Evolutionary conservation across 2,797 vertebrate species (phyloP).

Genomic region (Natrix natrix): DNA sequence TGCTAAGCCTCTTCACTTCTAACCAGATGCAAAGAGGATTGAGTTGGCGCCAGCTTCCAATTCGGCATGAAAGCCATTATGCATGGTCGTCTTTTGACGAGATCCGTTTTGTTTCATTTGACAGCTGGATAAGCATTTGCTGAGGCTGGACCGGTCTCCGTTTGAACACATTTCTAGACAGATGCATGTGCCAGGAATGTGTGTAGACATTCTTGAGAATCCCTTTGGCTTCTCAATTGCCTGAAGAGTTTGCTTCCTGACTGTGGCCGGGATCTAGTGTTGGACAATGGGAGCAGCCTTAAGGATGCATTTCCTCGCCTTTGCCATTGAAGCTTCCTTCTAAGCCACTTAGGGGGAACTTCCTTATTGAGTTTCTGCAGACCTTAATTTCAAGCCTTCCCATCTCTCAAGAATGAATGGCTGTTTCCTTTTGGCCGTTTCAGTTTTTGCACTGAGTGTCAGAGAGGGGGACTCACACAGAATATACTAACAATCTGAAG

Average conservation of each 20-base stretch:
- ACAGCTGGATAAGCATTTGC: background rate
- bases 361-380: background rate
- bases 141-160: accelerated
- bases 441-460: background rate
- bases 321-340: background rate
- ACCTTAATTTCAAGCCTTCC: background rate
- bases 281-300: background rate
- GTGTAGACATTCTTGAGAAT: background rate
- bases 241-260: background rate
- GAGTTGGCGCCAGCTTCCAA: slow-evolving; percentile 1
- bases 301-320: background rate
- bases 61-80: slow-evolving; percentile 7
- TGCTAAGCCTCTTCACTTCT: background rate
- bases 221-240: background rate
- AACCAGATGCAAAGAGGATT: background rate
- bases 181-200: background rate
- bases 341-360: background rate
- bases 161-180: accelerated
- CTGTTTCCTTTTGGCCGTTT: background rate
- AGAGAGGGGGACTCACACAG: background rate
- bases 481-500: background rate
- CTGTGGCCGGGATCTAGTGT: background rate
- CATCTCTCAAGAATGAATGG: background rate
- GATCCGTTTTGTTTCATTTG: background rate
- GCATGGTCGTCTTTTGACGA: background rate